Base-by-base conservation (phyloP, 2,888 invertebrate genomes). In the Lasius fuliginosus region DNA sequence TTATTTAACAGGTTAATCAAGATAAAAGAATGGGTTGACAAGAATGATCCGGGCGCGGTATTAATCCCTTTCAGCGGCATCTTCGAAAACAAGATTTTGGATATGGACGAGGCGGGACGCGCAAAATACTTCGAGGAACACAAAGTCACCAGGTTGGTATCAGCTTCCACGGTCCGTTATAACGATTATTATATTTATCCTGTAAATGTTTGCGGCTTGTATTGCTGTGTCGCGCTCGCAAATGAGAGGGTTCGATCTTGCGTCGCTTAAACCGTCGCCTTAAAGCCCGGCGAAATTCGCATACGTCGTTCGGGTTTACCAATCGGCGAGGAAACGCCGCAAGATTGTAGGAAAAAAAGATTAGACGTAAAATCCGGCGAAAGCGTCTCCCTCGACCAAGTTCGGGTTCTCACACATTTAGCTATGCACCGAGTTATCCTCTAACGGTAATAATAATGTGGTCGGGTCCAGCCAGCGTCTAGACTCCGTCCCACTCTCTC, bases 1-100 rank as follows among this genome's bases (percentile, higher is more conserved):
- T 40, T 77, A 27, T 79, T 15, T 36, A 49, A 58, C 93, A 98
- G 98, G 98, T 96, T 99, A 93, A 96, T 97, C 71, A 99, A 99
- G 96, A 98, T 99, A 93, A 99, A 99, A 95, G 99, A 99, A 95
- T 99, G 99, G 99, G 98, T 99, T 90, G 99, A 99, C 95, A 98
- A 98, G 94, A 97, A 99, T 94, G 99, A 99, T 94, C 98, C 99
- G 0, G 99, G 99, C 2, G 97, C 99, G 0, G 96, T 97, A 3
- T 97, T 99, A 60, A 99, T 99, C 89, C 99, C 99, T 0, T 99
- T 99, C 96, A 99, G 99, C 27, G 99, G 99, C 0, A 97, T 96
- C 18, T 97, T 99, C 92, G 99, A 99, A 95, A 96, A 96, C 84
- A 98, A 98, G 95, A 94, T 99, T 33, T 93, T 97, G 65, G 99